These are phyloP conservation scores for Eonycteris spelaea DNA, from an alignment of 2,113 vertebrate genomes.

Conservation along the genomic window DNA sequence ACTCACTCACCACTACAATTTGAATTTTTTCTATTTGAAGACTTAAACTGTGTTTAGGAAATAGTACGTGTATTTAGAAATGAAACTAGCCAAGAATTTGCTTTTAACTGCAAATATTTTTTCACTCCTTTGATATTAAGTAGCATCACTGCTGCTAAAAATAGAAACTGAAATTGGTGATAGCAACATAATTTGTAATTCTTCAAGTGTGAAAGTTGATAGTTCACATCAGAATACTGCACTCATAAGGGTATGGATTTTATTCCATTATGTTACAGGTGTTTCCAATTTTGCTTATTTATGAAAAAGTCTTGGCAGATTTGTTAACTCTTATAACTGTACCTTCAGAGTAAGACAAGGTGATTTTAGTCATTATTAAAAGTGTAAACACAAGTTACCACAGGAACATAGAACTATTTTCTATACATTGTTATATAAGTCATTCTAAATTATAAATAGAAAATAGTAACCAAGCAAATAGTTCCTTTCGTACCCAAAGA, in stretches of 20 bases:
- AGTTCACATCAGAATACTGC: neutral
- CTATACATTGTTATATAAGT: neutral
- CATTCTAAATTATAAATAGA: constrained; percentile 11
- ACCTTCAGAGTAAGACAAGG: neutral
- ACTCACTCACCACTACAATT: neutral
- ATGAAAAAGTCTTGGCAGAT: neutral
- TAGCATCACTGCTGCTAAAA: constrained; percentile 27
- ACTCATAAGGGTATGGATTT: neutral
- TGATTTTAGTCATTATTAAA: constrained; percentile 1
- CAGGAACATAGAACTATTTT: neutral
- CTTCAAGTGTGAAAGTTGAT: neutral
- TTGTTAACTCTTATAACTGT: constrained; percentile 16
- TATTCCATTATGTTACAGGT: constrained; percentile 6
- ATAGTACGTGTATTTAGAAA: neutral
- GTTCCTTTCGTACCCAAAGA: constrained; percentile 16
- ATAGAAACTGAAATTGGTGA: constrained; percentile 30
- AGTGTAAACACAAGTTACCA: neutral
- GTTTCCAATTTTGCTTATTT: constrained; percentile 19
- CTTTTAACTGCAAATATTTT: constrained; percentile 25
- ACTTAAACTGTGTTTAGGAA: neutral
- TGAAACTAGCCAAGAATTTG: constrained; percentile 10
- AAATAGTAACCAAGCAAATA: constrained; percentile 23
- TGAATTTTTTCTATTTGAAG: constrained; percentile 30
- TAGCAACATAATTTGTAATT: constrained; percentile 8
- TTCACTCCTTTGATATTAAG: constrained; percentile 16